phyloP scores from a whole-genome alignment of 2,797 vertebrate species.

The Synanceia verrucosa region DNA sequence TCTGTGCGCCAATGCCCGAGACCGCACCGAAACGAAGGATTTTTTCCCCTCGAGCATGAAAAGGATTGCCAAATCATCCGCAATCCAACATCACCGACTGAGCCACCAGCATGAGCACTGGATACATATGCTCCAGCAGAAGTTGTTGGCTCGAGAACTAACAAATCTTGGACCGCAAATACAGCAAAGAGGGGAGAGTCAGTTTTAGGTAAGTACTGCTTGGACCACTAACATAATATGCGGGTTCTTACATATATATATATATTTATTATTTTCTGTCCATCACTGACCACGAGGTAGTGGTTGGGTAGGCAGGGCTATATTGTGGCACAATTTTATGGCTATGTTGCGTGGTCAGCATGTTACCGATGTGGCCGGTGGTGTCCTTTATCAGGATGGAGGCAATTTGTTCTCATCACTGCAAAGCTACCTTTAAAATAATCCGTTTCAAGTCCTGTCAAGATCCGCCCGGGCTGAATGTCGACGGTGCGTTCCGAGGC shows the following conservation, averaged over 20 bases:
- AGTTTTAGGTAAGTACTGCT: conserved; percentile 83
- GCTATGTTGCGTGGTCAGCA: conserved; percentile 78
- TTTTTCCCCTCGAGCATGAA: conserved; percentile 93
- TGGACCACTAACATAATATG: conserved; percentile 22
- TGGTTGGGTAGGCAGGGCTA: conserved; percentile 57
- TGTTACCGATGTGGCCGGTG: conserved; percentile 60
- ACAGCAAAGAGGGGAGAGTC: conserved; percentile 80
- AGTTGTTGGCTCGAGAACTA: conserved; percentile 84
- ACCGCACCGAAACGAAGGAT: conserved; percentile 87
- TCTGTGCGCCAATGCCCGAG: conserved; percentile 83
- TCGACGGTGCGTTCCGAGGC: conserved; percentile 36
- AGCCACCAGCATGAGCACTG: conserved; percentile 82
- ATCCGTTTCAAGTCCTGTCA: conserved; percentile 26
- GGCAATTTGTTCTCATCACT: conserved; percentile 22
- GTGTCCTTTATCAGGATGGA: conserved; percentile 62
- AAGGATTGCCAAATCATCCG: conserved; percentile 94
- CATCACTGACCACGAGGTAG: conserved; percentile 62
- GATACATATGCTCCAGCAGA: conserved; percentile 84
- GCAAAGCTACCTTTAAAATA: conserved; percentile 39
- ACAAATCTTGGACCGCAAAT: conserved; percentile 77
- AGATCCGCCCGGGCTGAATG: conserved; percentile 45
- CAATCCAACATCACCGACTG: conserved; percentile 83
- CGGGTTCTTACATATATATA: conserved; percentile 5
- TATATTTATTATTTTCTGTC: conserved; percentile 8
- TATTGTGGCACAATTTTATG: conserved; percentile 68